Evolutionary conservation across 2,113 vertebrate genomes (phyloP).

Genomic region (Archocentrus centrarchus): DNA sequence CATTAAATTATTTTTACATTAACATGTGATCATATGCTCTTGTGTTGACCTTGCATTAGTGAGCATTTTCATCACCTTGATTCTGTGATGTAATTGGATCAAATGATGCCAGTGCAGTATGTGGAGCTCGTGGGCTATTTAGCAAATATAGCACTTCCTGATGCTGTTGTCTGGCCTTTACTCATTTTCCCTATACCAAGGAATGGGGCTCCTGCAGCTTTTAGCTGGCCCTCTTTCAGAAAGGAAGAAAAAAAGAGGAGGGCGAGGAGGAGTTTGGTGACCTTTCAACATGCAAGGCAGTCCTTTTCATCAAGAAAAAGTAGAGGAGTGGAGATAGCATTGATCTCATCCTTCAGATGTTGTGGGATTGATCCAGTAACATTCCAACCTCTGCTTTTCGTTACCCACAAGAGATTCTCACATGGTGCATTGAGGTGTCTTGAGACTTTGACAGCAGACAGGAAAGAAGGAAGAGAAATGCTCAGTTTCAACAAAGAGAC

Average conservation of each 20-base stretch:
- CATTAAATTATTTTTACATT: constrained; percentile 5
- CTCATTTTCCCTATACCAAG: not conserved
- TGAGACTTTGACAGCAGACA: not conserved
- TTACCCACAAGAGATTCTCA: not conserved
- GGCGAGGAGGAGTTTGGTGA: not conserved
- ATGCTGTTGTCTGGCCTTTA: not conserved
- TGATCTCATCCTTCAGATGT: constrained; percentile 1
- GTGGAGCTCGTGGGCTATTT: not conserved
- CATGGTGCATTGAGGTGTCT: not conserved
- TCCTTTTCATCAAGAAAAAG: not conserved
- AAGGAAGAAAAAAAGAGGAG: not conserved
- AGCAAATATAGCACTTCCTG: not conserved
- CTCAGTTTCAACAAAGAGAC: not conserved
- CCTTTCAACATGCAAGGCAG: not conserved
- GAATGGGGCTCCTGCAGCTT: not conserved
- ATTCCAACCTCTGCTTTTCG: not conserved
- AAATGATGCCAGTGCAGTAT: constrained; percentile 23
- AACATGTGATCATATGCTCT: constrained; percentile 17
- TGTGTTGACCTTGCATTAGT: not conserved
- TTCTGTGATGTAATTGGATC: constrained; percentile 5
- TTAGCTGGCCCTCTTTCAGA: not conserved
- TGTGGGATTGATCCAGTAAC: not conserved
- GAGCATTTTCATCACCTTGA: not conserved
- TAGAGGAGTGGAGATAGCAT: not conserved
- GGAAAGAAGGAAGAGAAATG: not conserved